Conservation (phyloP, 2,797 vertebrate genomes). For the Siniperca obscura region DNA sequence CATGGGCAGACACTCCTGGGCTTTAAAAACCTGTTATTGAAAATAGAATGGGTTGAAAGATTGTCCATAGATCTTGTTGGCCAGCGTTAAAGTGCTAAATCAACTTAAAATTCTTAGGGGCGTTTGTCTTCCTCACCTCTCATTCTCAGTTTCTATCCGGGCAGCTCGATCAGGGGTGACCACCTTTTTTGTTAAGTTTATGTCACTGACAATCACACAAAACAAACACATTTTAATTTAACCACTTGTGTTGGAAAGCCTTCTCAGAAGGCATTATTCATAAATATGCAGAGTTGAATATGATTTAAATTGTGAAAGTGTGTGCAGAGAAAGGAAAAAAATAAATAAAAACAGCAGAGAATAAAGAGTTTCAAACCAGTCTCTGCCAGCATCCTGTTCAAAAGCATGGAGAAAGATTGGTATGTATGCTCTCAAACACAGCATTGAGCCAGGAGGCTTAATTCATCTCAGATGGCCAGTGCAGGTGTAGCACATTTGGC, state of each 20-base stretch:
- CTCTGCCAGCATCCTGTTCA: conserved; percentile 25
- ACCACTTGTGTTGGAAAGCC: conserved; percentile 29
- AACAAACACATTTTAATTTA: conserved; percentile 56
- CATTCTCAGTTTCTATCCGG: background rate
- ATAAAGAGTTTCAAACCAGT: conserved; percentile 21
- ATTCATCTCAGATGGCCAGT: conserved; percentile 58
- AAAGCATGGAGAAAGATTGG: conserved; percentile 23
- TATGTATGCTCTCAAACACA: conserved; percentile 41
- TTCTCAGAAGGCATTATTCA: conserved; percentile 37
- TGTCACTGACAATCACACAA: conserved; percentile 75
- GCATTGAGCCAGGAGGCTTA: conserved; percentile 44
- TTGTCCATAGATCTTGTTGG: conserved; percentile 36
- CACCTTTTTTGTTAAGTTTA: conserved; percentile 36
- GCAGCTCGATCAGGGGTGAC: conserved; percentile 21
- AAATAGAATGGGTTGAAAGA: conserved; percentile 34
- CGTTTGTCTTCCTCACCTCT: conserved; percentile 31
- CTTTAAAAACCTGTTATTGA: conserved; percentile 57
- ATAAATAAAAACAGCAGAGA: background rate
- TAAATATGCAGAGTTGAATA: conserved; percentile 40
- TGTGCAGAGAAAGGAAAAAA: conserved; percentile 21
- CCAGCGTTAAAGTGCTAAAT: conserved; percentile 41
- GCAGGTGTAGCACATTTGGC: conserved; percentile 64
- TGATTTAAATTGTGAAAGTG: conserved; percentile 42
- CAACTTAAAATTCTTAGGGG: conserved; percentile 36
- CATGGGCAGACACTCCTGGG: conserved; percentile 37